Percentiles rank a stretch among this genome's conserved stretches.
Conservation (phyloP, 2,888 invertebrate genomes). For the Andrena bucephala region DNA sequence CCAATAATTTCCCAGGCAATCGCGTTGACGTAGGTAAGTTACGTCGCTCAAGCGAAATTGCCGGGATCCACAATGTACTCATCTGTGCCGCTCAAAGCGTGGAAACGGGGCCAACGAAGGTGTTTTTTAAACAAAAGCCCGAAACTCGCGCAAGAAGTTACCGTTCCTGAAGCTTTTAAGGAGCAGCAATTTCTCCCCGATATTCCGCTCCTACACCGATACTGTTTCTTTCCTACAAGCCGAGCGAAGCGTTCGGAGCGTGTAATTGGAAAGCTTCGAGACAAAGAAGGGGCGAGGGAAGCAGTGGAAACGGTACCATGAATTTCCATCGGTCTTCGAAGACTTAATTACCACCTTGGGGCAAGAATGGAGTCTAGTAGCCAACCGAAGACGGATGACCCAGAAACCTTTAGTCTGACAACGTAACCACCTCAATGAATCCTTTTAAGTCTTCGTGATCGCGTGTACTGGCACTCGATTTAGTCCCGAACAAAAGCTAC, state of each 20-base stretch:
- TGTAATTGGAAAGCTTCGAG: constrained; percentile 29
- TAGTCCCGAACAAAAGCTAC: constrained; percentile 3
- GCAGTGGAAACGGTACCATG: constrained; percentile 7
- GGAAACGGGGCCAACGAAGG: constrained; percentile 10
- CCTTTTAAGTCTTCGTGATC: constrained; percentile 22
- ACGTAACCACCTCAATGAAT: constrained; percentile 15
- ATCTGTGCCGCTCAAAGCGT: not conserved
- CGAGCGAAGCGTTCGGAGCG: constrained; percentile 16
- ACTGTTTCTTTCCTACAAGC: not conserved
- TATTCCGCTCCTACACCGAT: constrained; percentile 3
- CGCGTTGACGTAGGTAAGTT: constrained; percentile 29
- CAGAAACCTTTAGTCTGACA: constrained; percentile 48
- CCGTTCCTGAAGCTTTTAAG: not conserved
- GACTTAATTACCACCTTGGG: constrained; percentile 73
- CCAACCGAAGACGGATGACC: constrained; percentile 63
- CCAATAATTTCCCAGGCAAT: constrained; percentile 31
- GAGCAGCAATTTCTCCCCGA: constrained; percentile 23
- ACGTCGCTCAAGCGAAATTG: constrained; percentile 34
- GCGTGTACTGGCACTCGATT: constrained; percentile 6
- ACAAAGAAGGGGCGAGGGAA: constrained; percentile 24
- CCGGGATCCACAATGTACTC: constrained; percentile 20
- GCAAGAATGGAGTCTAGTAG: constrained; percentile 32
- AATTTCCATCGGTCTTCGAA: constrained; percentile 70
- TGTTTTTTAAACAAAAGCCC: constrained; percentile 26
- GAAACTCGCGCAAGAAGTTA: not conserved